phyloP scores from a whole-genome alignment of 2,888 invertebrate genomes.

The Ceriagrion tenellum region DNA sequence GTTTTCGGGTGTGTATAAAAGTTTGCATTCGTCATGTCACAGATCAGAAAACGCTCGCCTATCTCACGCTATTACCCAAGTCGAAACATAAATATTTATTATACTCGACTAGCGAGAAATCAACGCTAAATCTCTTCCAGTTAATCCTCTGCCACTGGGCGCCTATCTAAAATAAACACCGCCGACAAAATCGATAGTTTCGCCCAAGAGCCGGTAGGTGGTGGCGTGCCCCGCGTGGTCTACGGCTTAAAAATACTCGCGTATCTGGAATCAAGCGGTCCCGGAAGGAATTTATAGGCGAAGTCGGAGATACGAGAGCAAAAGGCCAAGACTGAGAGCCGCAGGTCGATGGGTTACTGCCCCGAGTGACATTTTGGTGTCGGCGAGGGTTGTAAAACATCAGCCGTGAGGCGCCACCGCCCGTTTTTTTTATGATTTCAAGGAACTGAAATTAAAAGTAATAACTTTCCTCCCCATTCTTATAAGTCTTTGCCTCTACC shows the following conservation, averaged over 20 bases:
- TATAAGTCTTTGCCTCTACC: too few relatives aligned
- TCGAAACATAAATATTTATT: neutral
- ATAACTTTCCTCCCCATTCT: neutral
- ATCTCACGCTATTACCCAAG: neutral
- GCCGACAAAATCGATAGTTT: conserved; percentile 23
- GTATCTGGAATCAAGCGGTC: conserved; percentile 47
- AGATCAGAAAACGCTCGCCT: neutral
- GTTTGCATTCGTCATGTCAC: neutral
- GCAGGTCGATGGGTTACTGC: neutral
- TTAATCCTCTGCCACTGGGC: neutral
- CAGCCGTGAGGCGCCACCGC: too few relatives aligned
- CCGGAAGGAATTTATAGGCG: conserved; percentile 50
- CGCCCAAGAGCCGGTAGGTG: neutral
- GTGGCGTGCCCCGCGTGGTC: conserved; percentile 20
- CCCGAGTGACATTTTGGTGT: neutral
- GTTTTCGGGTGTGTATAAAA: neutral
- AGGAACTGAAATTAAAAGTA: neutral
- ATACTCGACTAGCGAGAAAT: neutral
- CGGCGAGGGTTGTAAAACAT: neutral
- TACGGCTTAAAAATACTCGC: conserved; percentile 37
- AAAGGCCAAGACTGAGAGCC: neutral
- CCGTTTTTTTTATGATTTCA: neutral
- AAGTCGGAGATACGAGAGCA: neutral
- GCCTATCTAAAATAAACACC: conserved; percentile 41
- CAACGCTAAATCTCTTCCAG: neutral